Conservation (phyloP, 2,797 vertebrate genomes). For the Peromyscus aztecus region DNA sequence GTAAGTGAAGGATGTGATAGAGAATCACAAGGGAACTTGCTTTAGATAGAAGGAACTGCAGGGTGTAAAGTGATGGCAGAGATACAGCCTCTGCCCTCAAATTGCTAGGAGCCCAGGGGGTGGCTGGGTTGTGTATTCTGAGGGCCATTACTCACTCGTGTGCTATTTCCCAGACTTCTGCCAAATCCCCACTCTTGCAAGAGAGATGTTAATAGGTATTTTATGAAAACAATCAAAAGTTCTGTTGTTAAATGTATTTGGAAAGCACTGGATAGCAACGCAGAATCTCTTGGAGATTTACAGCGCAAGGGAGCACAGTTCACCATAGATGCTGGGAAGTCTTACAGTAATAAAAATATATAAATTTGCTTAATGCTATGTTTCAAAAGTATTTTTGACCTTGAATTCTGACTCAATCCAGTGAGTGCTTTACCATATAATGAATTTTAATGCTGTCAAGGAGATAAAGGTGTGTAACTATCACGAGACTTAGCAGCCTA, state of each 20-base stretch:
- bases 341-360: background rate
- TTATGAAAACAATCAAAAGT: constrained; percentile 65
- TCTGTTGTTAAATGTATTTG: constrained; percentile 15
- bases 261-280: background rate
- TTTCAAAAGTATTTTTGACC: constrained; percentile 69
- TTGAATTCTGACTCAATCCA: constrained; percentile 34
- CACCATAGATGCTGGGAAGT: background rate
- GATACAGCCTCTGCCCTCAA: background rate
- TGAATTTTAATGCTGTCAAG: constrained; percentile 42
- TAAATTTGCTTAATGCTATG: constrained; percentile 33
- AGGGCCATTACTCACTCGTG: constrained; percentile 18
- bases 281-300: constrained; percentile 21
- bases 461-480: background rate
- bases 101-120: background rate
- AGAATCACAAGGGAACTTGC: constrained; percentile 18
- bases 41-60: constrained; percentile 7
- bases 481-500: background rate
- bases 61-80: background rate
- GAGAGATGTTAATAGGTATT: constrained; percentile 58
- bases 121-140: background rate
- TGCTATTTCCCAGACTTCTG: constrained; percentile 40
- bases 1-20: constrained; percentile 11
- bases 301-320: background rate
- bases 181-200: constrained; percentile 40
- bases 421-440: background rate